phyloP scores from a whole-genome alignment of 92 coral and sea anemone species.

The Galaxea fascicularis region DNA sequence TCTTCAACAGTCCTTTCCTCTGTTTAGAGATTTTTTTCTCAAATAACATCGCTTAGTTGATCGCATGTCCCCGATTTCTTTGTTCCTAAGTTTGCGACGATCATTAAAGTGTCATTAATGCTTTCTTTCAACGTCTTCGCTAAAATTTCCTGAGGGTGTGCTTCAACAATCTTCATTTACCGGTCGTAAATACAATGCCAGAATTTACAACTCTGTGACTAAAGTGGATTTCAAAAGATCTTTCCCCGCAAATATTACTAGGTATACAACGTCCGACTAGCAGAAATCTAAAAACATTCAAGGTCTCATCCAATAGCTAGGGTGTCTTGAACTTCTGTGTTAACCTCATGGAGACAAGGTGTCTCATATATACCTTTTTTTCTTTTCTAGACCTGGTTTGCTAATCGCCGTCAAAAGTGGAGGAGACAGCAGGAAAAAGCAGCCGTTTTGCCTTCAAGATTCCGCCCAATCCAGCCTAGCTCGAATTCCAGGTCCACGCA shows the following conservation, averaged over 20 bases:
- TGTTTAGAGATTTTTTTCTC: not conserved
- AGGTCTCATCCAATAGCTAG: not conserved
- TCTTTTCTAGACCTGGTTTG: constrained; percentile 25
- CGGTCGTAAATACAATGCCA: too few relatives aligned
- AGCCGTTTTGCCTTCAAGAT: not conserved
- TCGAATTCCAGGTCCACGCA: not conserved
- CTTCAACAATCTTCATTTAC: too few relatives aligned
- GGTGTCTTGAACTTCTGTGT: not conserved
- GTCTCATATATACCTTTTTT: not conserved
- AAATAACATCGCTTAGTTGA: too few relatives aligned
- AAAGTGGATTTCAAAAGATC: too few relatives aligned
- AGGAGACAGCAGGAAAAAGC: constrained; percentile 14
- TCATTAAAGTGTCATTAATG: too few relatives aligned
- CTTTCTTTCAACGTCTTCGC: too few relatives aligned
- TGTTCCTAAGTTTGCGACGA: too few relatives aligned
- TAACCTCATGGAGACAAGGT: not conserved
- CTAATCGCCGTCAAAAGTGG: constrained; percentile 31
- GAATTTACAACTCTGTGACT: too few relatives aligned
- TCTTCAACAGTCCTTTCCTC: not conserved
- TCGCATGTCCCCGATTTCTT: too few relatives aligned
- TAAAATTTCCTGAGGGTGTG: too few relatives aligned
- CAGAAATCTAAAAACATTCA: not conserved
- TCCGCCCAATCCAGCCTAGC: not conserved
- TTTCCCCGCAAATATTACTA: too few relatives aligned
- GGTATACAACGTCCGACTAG: too few relatives aligned